These are phyloP conservation scores for Pollicipes pollicipes DNA, from an alignment of 1,140 invertebrate genomes.

Conservation along the genomic window DNA sequence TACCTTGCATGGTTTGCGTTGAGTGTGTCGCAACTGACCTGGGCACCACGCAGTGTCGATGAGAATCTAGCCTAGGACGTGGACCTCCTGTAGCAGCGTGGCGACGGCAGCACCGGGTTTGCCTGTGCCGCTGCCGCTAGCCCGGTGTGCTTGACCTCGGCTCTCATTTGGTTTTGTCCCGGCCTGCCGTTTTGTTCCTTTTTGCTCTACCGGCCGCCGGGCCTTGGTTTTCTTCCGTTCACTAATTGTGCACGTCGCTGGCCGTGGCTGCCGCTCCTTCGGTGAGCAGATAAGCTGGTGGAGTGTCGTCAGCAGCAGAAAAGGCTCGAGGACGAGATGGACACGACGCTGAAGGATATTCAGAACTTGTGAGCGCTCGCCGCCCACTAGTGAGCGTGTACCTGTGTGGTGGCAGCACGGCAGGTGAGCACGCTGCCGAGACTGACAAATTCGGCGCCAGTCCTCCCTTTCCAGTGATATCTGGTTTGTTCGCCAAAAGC, in stretches of 20 bases:
- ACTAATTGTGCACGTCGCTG: neutral
- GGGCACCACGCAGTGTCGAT: too few species aligned
- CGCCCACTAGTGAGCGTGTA: neutral
- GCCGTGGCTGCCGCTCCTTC: neutral
- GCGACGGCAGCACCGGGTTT: too few species aligned
- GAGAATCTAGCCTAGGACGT: too few species aligned
- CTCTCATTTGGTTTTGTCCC: neutral
- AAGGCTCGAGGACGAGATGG: constrained; percentile 93
- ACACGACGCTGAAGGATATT: constrained; percentile 95
- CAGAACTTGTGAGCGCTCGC: constrained; percentile 84
- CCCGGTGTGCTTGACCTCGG: too few species aligned
- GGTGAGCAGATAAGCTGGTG: constrained; percentile 75
- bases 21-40: too few species aligned
- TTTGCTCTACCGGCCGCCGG: neutral
- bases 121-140: too few species aligned
- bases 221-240: neutral
- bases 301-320: constrained; percentile 90
- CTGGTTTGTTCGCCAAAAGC: too few species aligned
- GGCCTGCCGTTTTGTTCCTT: neutral
- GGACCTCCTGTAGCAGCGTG: too few species aligned
- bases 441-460: too few species aligned
- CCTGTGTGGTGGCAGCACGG: neutral
- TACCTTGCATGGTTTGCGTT: neutral
- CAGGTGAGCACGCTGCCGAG: neutral
- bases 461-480: too few species aligned